Evolutionary conservation across 2,888 invertebrate genomes (phyloP).

Genomic region (Candidula unifasciata): DNA sequence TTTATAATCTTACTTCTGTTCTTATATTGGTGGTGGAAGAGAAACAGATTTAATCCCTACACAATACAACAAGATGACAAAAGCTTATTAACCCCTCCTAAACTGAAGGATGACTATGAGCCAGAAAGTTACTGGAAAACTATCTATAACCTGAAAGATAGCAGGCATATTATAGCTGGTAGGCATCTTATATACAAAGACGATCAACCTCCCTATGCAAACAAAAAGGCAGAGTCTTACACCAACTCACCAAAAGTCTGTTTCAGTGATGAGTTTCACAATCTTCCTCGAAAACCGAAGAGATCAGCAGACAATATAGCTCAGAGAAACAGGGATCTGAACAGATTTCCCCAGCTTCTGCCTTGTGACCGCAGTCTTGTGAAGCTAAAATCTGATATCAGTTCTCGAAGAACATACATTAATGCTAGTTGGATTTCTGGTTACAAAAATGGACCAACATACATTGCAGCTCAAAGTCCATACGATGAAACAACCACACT

Average conservation of each 20-base stretch:
- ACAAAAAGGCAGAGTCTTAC: conserved; percentile 17
- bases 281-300: conserved; percentile 66
- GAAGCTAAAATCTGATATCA: conserved; percentile 61
- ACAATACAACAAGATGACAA: conserved; percentile 53
- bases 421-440: conserved; percentile 75
- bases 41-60: conserved; percentile 44
- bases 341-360: conserved; percentile 74
- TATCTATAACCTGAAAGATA: conserved; percentile 62
- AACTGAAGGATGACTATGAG: conserved; percentile 62
- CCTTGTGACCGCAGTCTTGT: conserved; percentile 76
- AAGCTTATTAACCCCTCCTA: conserved; percentile 57
- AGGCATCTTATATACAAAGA: conserved; percentile 58
- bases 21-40: conserved; percentile 60
- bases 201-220: conserved; percentile 36
- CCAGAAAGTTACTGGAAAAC: conserved; percentile 69
- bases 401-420: conserved; percentile 69
- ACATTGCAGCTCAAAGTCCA: conserved; percentile 80
- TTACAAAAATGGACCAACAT: conserved; percentile 77
- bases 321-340: conserved; percentile 68
- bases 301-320: conserved; percentile 57
- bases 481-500: conserved; percentile 77
- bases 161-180: conserved; percentile 66
- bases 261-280: conserved; percentile 71
- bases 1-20: conserved; percentile 64
- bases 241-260: conserved; percentile 45